Percentiles rank a stretch among this genome's conserved stretches.
Conservation (phyloP, 2,888 invertebrate species). For the Lordiphosa fenestrarum region DNA sequence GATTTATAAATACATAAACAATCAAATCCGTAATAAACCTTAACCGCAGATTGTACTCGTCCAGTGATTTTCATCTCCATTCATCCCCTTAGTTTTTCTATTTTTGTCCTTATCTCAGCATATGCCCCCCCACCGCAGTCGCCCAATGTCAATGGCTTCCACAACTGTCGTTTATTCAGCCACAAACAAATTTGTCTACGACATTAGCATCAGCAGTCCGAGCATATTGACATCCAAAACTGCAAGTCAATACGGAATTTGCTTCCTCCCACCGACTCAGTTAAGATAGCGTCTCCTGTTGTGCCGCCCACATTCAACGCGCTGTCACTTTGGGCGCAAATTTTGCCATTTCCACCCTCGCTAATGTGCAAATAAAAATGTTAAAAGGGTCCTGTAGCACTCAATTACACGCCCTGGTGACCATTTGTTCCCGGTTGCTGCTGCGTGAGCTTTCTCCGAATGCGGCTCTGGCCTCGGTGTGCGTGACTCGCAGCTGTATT, state of each 20-base stretch:
- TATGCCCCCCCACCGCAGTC: conserved; percentile 38
- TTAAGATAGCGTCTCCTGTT: conserved; percentile 4
- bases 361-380: conserved; percentile 81
- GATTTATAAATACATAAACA: too few species aligned
- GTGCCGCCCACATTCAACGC: conserved; percentile 68
- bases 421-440: conserved; percentile 60
- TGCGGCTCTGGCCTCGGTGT: conserved; percentile 35
- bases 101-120: conserved; percentile 34
- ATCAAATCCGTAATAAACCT: too few species aligned
- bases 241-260: conserved; percentile 50
- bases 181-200: conserved; percentile 75
- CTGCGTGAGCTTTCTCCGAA: conserved; percentile 24
- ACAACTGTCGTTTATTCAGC: conserved; percentile 68
- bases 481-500: conserved; percentile 56
- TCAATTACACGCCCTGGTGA: conserved; percentile 81
- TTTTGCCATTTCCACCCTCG: conserved; percentile 79
- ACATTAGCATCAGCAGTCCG: conserved; percentile 40
- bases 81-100: neutral
- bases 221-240: conserved; percentile 66
- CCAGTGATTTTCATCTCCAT: too few species aligned
- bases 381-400: conserved; percentile 81
- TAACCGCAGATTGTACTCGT: too few species aligned
- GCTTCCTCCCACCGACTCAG: conserved; percentile 10
- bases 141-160: conserved; percentile 1
- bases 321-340: conserved; percentile 75